Evolutionary conservation across 2,888 invertebrate species (phyloP).

Genomic region (Heliothis peltigera): DNA sequence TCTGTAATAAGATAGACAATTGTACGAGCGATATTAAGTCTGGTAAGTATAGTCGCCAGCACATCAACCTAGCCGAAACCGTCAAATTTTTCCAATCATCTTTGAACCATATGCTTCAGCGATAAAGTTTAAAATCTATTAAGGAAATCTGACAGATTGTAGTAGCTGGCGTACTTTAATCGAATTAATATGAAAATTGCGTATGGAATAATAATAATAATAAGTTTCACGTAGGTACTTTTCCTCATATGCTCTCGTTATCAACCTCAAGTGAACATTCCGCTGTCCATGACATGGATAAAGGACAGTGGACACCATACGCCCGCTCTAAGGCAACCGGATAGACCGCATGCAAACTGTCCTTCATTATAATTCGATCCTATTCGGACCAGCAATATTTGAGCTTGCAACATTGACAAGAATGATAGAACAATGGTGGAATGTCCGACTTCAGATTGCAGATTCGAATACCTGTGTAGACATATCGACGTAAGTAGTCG

Average conservation of each 20-base stretch:
- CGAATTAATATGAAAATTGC: background rate
- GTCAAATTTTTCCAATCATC: too few species aligned
- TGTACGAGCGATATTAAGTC: too few species aligned
- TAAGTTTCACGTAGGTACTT: conserved; percentile 6
- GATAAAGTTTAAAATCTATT: too few species aligned
- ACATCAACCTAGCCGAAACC: too few species aligned
- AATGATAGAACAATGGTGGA: conserved; percentile 24
- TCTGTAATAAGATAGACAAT: too few species aligned
- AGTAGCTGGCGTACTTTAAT: too few species aligned
- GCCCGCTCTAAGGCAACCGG: conserved; percentile 13
- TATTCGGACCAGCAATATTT: conserved; percentile 16
- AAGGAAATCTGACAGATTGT: too few species aligned
- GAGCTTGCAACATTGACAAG: conserved; percentile 15
- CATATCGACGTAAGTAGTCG: too few species aligned
- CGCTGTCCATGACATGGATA: conserved; percentile 51
- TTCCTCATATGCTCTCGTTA: conserved; percentile 23
- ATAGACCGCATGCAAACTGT: conserved; percentile 1
- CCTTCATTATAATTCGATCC: conserved; percentile 4
- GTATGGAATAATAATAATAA: background rate
- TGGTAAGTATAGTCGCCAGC: too few species aligned
- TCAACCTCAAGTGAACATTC: conserved; percentile 14
- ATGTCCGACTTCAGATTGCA: conserved; percentile 16
- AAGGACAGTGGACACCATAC: conserved; percentile 18
- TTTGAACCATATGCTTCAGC: too few species aligned
- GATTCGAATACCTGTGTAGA: background rate